A percentile compares a stretch with the other conserved stretches of the same genome.
These are phyloP conservation scores for Metalampra italica DNA, from an alignment of 2,888 invertebrate species.

Conservation along the genomic window DNA sequence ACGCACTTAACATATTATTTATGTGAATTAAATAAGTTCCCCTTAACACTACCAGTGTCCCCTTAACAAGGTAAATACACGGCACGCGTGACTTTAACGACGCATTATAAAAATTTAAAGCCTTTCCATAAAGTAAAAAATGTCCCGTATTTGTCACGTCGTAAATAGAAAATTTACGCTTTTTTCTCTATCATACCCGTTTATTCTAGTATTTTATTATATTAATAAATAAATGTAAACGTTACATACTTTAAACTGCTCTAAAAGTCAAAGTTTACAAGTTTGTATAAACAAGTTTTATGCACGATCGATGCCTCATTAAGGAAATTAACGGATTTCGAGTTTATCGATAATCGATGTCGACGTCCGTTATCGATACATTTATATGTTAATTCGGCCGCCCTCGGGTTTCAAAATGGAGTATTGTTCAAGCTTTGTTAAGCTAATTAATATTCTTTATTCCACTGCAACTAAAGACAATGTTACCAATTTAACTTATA, in stretches of 20 bases:
- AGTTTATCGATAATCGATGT: conserved; percentile 18
- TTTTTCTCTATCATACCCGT: conserved; percentile 34
- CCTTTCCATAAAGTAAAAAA: conserved; percentile 42
- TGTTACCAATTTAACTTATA: background rate
- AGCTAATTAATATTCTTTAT: background rate
- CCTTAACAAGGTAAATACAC: conserved; percentile 10
- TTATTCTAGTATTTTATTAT: conserved; percentile 34
- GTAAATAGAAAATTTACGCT: conserved; percentile 53
- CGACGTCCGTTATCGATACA: conserved; percentile 22
- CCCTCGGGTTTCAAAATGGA: conserved; percentile 27
- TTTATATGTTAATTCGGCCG: conserved; percentile 33
- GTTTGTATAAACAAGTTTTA: conserved; percentile 14
- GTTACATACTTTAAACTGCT: conserved; percentile 8
- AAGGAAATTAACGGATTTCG: conserved; percentile 15
- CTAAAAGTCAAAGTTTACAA: conserved; percentile 1
- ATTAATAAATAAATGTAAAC: conserved; percentile 30
- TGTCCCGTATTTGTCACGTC: conserved; percentile 57
- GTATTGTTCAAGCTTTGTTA: conserved; percentile 25
- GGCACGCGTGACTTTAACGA: conserved; percentile 44
- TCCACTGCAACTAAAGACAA: background rate
- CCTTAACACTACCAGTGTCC: background rate
- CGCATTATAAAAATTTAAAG: conserved; percentile 54
- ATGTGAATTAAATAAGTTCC: conserved; percentile 58
- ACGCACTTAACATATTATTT: conserved; percentile 63
- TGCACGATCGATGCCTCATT: conserved; percentile 14